phyloP scores from a whole-genome alignment of 2,113 vertebrate genomes.

The Typhlomys cinereus region DNA sequence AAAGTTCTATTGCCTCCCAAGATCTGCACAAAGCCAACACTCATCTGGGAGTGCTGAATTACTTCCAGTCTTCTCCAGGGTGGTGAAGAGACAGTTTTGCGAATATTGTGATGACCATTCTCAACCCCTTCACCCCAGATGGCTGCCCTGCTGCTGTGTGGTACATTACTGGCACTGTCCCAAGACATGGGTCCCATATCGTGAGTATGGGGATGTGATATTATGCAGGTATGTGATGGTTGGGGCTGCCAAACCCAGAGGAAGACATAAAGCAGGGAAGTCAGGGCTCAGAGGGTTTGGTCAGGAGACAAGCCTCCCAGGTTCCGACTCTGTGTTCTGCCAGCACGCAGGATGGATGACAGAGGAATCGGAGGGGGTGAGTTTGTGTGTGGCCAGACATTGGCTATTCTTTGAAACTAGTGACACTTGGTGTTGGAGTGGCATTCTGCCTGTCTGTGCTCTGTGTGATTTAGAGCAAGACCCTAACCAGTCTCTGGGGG shows the following conservation, averaged over 20 bases:
- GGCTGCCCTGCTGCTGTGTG: not conserved
- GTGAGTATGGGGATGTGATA: not conserved
- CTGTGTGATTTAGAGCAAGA: not conserved
- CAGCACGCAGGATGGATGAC: accelerated
- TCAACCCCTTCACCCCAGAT: not conserved
- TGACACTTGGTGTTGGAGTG: not conserved
- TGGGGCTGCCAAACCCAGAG: not conserved
- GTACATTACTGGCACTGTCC: not conserved
- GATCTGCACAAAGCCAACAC: not conserved
- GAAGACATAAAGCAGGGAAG: not conserved
- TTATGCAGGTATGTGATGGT: not conserved
- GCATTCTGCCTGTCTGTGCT: not conserved
- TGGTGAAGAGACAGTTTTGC: not conserved
- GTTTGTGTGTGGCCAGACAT: not conserved
- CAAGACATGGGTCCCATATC: not conserved
- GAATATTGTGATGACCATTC: not conserved
- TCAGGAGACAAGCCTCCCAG: not conserved
- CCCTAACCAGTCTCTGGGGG: not conserved
- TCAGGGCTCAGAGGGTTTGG: not conserved
- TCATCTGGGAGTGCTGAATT: not conserved
- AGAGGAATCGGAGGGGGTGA: not conserved
- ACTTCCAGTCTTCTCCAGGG: not conserved
- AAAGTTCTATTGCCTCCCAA: not conserved
- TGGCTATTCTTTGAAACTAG: not conserved
- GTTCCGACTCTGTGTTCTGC: not conserved